A percentile compares a stretch with the other conserved stretches of the same genome.
These are phyloP conservation scores for Hypsibius dujardini DNA, from an alignment of 1,140 invertebrate species.

Conservation along the genomic window DNA sequence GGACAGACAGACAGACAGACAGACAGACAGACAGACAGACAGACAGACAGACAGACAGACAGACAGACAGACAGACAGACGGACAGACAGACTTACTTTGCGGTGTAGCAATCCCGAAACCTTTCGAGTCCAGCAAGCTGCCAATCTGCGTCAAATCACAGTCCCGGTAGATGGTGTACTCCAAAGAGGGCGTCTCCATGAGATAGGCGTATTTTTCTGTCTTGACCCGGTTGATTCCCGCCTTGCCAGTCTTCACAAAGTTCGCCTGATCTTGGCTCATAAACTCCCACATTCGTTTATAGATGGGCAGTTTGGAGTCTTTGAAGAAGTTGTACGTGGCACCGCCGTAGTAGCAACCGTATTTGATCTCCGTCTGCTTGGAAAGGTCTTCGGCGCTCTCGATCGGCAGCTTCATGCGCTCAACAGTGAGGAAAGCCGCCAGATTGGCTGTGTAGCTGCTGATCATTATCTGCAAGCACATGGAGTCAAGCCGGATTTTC, in stretches of 20 bases:
- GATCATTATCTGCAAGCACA: conserved; percentile 56
- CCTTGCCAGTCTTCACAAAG: conserved; percentile 61
- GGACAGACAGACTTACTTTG: conserved; percentile 46
- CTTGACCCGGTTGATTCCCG: conserved; percentile 64
- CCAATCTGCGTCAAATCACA: conserved; percentile 77
- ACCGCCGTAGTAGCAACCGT: conserved; percentile 76
- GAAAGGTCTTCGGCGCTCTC: conserved; percentile 85
- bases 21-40: no score
- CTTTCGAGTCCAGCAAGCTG: conserved; percentile 70
- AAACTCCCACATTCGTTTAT: conserved; percentile 77
- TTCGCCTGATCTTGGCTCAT: conserved; percentile 68
- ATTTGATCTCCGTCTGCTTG: conserved; percentile 88
- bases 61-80: conserved; percentile 37
- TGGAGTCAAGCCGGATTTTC: no score
- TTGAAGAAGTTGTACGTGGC: conserved; percentile 78
- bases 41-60: no score
- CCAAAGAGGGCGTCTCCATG: conserved; percentile 72
- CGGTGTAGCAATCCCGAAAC: conserved; percentile 78
- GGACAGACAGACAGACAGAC: no score
- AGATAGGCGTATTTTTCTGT: conserved; percentile 69
- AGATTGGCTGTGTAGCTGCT: conserved; percentile 94
- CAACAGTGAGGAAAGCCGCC: conserved; percentile 88
- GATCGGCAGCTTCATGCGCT: conserved; percentile 85
- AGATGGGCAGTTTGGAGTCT: conserved; percentile 76
- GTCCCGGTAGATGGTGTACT: conserved; percentile 72